phyloP scores from a whole-genome alignment of 2,113 vertebrate species.

The Malurus alboscapulatus region DNA sequence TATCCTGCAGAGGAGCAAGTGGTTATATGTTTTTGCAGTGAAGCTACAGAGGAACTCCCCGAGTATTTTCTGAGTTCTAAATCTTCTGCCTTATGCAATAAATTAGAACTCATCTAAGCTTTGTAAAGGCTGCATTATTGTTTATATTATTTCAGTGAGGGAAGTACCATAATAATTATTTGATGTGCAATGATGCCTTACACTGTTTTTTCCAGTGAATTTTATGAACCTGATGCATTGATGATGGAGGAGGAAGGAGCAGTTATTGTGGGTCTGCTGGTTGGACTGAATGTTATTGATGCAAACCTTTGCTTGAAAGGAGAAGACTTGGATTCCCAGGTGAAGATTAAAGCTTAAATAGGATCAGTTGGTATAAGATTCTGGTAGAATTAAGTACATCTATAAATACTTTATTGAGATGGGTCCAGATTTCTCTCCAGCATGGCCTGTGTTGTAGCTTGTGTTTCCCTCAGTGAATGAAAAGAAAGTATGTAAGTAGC shows the following conservation, averaged over 20 bases:
- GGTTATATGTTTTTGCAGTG: neutral
- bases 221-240: slow-evolving; percentile 91
- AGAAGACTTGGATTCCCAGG: slow-evolving; percentile 97
- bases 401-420: neutral
- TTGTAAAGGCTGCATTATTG: neutral
- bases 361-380: neutral
- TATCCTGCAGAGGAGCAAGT: neutral
- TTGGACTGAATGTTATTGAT: slow-evolving; percentile 96
- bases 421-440: neutral
- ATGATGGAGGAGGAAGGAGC: slow-evolving; percentile 95
- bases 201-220: slow-evolving; percentile 80
- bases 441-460: neutral
- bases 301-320: slow-evolving; percentile 98
- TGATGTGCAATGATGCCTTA: neutral
- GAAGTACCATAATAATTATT: neutral
- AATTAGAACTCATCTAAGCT: neutral
- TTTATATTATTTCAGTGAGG: neutral
- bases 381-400: neutral
- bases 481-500: neutral
- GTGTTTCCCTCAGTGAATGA: neutral
- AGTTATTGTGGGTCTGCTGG: slow-evolving; percentile 91
- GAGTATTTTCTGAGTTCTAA: neutral
- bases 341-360: slow-evolving; percentile 56
- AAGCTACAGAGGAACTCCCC: neutral
- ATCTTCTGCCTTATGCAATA: neutral